Conservation (phyloP, 2,888 invertebrate species). For the Drosophila histrio region DNA sequence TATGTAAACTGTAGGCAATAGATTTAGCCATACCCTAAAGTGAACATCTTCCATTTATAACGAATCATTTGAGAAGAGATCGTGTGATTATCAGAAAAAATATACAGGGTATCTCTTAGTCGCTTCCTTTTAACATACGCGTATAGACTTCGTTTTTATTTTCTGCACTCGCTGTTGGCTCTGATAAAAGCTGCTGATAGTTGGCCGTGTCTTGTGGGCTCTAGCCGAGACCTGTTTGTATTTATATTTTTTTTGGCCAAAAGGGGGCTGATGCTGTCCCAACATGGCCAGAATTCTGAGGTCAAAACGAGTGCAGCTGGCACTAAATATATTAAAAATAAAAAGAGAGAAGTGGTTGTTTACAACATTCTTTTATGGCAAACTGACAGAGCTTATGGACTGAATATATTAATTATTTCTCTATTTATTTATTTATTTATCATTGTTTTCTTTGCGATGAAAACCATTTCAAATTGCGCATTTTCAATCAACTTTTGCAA, state of each 20-base stretch:
- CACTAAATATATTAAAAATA: background rate
- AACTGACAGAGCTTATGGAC: background rate
- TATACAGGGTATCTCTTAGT: background rate
- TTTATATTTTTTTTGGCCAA: background rate
- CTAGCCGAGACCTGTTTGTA: constrained; percentile 10
- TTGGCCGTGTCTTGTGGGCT: constrained; percentile 53
- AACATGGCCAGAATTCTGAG: background rate
- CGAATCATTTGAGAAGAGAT: background rate
- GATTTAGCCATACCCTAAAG: background rate
- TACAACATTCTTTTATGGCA: constrained; percentile 2
- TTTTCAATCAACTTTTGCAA: constrained; percentile 1
- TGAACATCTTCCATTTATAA: background rate
- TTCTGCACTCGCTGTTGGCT: constrained; percentile 5
- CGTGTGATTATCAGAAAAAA: background rate
- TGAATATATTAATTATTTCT: constrained; percentile 1
- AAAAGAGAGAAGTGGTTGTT: background rate
- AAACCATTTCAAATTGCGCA: background rate
- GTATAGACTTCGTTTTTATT: background rate
- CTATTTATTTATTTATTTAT: background rate
- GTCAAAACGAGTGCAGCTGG: background rate
- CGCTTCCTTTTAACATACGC: accelerated
- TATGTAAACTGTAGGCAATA: background rate
- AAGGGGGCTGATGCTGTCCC: background rate
- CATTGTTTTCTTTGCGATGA: background rate
- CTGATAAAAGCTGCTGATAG: constrained; percentile 66